A percentile compares a stretch with the other conserved stretches of the same genome.
Conservation (phyloP, 2,888 invertebrate genomes). For the Synergus japonicus region DNA sequence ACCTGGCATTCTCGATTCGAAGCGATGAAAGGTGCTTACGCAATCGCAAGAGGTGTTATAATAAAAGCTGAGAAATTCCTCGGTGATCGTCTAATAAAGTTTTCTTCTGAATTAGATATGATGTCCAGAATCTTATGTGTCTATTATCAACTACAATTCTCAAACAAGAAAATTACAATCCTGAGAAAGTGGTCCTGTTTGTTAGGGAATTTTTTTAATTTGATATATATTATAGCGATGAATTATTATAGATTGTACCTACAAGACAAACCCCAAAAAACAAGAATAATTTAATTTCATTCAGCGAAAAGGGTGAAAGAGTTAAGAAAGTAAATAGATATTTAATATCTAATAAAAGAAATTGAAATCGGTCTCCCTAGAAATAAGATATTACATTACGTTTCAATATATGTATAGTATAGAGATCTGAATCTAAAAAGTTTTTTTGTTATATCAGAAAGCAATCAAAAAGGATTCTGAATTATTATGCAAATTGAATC, state of each 20-base stretch:
- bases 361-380: no score
- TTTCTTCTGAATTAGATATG: neutral
- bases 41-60: neutral
- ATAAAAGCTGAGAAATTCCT: slow-evolving; percentile 9
- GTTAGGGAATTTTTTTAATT: neutral
- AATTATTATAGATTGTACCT: no score
- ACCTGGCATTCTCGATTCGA: neutral
- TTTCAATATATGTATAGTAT: no score
- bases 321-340: no score
- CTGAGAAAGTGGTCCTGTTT: neutral
- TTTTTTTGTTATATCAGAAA: neutral
- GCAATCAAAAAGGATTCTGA: neutral
- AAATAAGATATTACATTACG: no score
- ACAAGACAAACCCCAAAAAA: no score
- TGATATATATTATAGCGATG: no score
- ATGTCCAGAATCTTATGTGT: slow-evolving; percentile 10
- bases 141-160: neutral
- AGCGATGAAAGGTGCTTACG: slow-evolving; percentile 15
- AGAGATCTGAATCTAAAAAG: neutral
- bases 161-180: neutral
- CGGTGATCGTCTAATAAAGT: neutral
- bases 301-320: no score
- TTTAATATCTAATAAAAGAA: no score
- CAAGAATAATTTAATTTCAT: no score
- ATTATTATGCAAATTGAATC: neutral